Percentiles rank a stretch among this genome's conserved stretches.
Evolutionary conservation across 2,888 invertebrate species (phyloP).

Genomic region (Agrochola circellaris): DNA sequence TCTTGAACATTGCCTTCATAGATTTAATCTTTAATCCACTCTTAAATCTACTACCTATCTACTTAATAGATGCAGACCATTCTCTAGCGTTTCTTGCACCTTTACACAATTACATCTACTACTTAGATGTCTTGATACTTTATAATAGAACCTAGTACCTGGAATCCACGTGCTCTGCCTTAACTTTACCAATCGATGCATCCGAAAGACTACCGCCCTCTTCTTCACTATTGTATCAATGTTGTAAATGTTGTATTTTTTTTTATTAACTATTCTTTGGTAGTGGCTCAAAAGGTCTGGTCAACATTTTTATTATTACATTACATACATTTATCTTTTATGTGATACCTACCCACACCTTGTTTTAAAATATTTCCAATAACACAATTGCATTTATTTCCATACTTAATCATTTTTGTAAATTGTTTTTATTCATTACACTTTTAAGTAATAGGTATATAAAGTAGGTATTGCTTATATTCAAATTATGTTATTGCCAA

Average conservation of each 20-base stretch:
- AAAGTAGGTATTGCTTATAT: constrained; percentile 38
- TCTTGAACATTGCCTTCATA: constrained; percentile 62
- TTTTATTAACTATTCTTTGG: constrained; percentile 64
- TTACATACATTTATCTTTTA: constrained; percentile 51
- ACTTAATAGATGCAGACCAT: constrained; percentile 76
- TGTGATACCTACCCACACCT: constrained; percentile 47
- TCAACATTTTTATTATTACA: constrained; percentile 56
- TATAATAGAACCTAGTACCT: constrained; percentile 65
- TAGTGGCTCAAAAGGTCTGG: constrained; percentile 71
- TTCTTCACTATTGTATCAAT: constrained; percentile 91
- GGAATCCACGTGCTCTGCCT: constrained; percentile 67
- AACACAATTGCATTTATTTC: constrained; percentile 49
- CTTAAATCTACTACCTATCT: constrained; percentile 65
- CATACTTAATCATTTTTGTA: constrained; percentile 40
- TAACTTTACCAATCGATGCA: constrained; percentile 83
- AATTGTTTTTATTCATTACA: constrained; percentile 35
- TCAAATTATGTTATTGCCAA: constrained; percentile 11
- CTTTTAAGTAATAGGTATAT: constrained; percentile 12
- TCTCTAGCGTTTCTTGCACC: constrained; percentile 81
- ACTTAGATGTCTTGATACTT: constrained; percentile 64
- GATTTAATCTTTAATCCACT: constrained; percentile 68
- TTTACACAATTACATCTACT: constrained; percentile 72
- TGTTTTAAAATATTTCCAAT: constrained; percentile 45
- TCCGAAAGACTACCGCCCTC: constrained; percentile 89
- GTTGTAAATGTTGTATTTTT: constrained; percentile 81